Base-by-base conservation (phyloP, 2,888 invertebrate genomes). In the Epinotia ramella region DNA sequence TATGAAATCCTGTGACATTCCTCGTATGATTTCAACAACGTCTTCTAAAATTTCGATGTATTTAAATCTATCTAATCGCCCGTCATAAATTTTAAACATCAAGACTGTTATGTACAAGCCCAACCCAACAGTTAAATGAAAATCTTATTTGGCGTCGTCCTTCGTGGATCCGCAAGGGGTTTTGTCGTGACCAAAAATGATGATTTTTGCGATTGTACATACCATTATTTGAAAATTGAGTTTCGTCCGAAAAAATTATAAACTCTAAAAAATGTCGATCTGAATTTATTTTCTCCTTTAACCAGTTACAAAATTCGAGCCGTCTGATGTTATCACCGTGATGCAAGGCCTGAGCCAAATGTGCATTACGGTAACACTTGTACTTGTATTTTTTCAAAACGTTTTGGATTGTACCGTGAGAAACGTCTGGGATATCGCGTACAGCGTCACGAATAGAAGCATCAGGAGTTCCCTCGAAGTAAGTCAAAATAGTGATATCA, bases 81-180 rank as follows among this genome's bases (percentile, higher is more conserved):
- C 65, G 12, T 66, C 65, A 66, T 66, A 66, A 66, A 66, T 66
- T 66, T 66, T 66, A 66, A 66, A 66, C 65, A 66, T 49, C 9
- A 66, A 11, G 0, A 66, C 65, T 66, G 12, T 53, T 66, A 18
- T 66, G 65, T 6, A 66, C 2, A 11, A 66, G 65, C 1, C 65
- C 53, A 11, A 66, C 65, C 65, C 65, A 65, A 12, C 64, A 65
- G 20, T 20, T 20, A 20, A 20, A 20, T 20, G 20, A 20, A 20
- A 20, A 20, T 20, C 20, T 20, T 20, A 20, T 65, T 64, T 64
- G 63, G 18, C 18, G 44, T n/a, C 63, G 44, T 3, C 44, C 63
- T 64, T 64, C 44, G 63, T 64, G 63, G 9, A 64, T 11, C 16
- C 62, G 62, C 33, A 62, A 33, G 62, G 62, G 62, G 16, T 62